Percentiles rank a stretch among this genome's conserved stretches.
Conservation (phyloP, 2,113 vertebrate species). For the Saccopteryx leptura region DNA sequence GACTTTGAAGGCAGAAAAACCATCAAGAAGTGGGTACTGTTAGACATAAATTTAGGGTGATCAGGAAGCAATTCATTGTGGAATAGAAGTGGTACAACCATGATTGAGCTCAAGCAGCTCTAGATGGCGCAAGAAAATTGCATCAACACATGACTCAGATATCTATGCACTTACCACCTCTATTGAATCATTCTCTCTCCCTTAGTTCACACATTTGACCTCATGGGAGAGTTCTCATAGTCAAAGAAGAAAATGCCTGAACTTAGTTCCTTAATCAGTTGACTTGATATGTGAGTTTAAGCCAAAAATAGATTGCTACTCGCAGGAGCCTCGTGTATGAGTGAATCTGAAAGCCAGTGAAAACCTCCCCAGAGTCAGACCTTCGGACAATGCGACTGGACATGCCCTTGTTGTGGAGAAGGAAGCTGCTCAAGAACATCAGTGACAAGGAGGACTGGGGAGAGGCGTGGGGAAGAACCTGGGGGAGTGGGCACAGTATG, state of each 20-base stretch:
- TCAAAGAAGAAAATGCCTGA: neutral
- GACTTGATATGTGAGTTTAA: neutral
- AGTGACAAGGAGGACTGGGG: neutral
- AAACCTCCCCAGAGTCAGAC: neutral
- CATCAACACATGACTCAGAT: neutral
- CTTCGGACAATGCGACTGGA: neutral
- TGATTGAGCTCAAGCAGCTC: neutral
- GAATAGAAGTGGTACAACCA: neutral
- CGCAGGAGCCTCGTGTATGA: neutral
- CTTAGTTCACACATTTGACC: neutral
- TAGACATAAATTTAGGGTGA: neutral
- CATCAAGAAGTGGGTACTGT: neutral
- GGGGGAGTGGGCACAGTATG: fast-evolving
- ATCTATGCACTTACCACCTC: neutral
- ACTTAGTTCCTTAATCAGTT: neutral
- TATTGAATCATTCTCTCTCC: neutral
- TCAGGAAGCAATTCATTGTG: neutral
- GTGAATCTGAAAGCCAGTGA: neutral
- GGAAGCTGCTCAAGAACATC: neutral
- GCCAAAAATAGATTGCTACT: neutral
- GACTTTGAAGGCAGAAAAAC: neutral
- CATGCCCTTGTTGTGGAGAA: neutral
- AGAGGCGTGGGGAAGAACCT: neutral
- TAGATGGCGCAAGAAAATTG: neutral
- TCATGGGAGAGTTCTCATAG: neutral